phyloP scores from a whole-genome alignment of 2,113 vertebrate genomes.

The Phaethornis superciliosus region DNA sequence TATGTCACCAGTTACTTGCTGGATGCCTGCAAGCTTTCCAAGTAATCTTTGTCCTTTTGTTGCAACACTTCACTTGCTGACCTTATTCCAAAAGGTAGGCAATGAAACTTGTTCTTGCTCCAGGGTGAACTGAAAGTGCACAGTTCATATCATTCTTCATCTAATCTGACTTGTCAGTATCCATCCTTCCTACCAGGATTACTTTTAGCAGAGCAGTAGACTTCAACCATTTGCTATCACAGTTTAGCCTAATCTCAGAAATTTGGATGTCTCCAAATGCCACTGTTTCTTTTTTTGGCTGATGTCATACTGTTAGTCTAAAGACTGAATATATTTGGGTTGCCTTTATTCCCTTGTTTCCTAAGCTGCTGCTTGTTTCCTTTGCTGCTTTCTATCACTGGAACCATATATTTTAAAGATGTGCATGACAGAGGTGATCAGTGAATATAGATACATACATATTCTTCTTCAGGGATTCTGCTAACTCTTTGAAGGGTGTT shows the following conservation, averaged over 20 bases:
- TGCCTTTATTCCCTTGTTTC: background rate
- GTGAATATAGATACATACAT: background rate
- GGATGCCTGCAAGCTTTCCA: background rate
- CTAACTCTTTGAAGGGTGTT: background rate
- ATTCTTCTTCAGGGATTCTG: background rate
- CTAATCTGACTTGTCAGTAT: background rate
- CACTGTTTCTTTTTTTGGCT: background rate
- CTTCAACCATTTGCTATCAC: background rate
- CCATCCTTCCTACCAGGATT: background rate
- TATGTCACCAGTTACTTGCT: background rate
- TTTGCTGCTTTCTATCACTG: background rate
- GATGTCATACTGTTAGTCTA: background rate
- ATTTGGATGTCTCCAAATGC: background rate
- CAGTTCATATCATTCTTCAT: background rate
- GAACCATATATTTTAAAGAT: background rate
- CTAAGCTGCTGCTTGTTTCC: background rate
- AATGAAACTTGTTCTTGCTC: background rate
- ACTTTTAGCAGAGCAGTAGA: background rate
- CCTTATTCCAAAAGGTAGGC: background rate
- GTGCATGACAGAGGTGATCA: background rate
- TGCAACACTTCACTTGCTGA: background rate
- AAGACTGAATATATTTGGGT: background rate
- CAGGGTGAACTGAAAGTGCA: background rate
- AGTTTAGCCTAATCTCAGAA: background rate
- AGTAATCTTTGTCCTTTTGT: background rate